A percentile compares a stretch with the other conserved stretches of the same genome.
Conservation (phyloP, 1,140 invertebrate genomes). For the Cecropterus lyciades region DNA sequence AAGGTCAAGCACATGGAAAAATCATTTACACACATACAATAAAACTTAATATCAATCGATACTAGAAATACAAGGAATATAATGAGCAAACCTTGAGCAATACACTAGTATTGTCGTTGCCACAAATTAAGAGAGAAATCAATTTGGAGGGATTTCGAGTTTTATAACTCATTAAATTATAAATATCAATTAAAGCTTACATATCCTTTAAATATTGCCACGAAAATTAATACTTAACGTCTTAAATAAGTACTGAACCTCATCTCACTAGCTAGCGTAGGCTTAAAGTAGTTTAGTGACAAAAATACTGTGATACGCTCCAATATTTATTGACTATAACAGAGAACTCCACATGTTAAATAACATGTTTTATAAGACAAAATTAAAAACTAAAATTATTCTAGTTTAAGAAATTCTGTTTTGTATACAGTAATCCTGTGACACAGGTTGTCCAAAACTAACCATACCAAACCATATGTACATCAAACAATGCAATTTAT, state of each 20-base stretch:
- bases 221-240: constrained; percentile 46
- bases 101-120: constrained; percentile 76
- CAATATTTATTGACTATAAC: constrained; percentile 45
- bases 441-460: too few relatives aligned
- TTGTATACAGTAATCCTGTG: too few relatives aligned
- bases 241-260: constrained; percentile 53
- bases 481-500: too few relatives aligned
- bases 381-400: not conserved
- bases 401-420: too few relatives aligned
- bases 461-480: too few relatives aligned
- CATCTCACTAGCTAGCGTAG: constrained; percentile 53
- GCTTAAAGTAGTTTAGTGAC: constrained; percentile 42
- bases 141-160: constrained; percentile 59
- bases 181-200: constrained; percentile 71
- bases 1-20: constrained; percentile 34
- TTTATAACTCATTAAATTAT: constrained; percentile 53
- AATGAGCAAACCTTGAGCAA: constrained; percentile 78
- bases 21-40: constrained; percentile 34
- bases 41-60: constrained; percentile 56
- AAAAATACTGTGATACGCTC: constrained; percentile 55
- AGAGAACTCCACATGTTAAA: constrained; percentile 36
- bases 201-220: constrained; percentile 61
- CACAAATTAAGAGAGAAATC: constrained; percentile 54
- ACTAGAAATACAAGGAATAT: constrained; percentile 47
- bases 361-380: constrained; percentile 1